Evolutionary conservation across 2,888 invertebrate genomes (phyloP).

Genomic region (Eurytoma californica): DNA sequence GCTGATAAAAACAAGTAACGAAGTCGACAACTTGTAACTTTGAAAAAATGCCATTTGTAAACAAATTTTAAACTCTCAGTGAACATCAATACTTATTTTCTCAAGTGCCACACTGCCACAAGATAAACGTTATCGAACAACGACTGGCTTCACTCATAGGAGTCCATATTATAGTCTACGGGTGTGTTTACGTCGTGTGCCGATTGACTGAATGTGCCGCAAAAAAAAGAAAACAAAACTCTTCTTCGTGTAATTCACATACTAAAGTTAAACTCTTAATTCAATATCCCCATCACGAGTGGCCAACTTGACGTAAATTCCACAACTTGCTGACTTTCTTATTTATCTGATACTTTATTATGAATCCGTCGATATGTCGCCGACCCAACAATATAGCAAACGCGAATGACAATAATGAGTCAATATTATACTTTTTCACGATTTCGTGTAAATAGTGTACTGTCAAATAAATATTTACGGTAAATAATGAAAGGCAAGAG

Average conservation of each 20-base stretch:
- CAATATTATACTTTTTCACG: too few relatives aligned
- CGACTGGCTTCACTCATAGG: slow-evolving; percentile 28
- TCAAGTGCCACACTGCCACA: slow-evolving; percentile 45
- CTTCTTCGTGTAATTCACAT: neutral
- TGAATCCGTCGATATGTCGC: slow-evolving; percentile 29
- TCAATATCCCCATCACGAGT: neutral
- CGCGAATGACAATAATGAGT: slow-evolving; percentile 23
- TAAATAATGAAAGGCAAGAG: too few relatives aligned
- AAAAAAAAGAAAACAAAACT: slow-evolving; percentile 15
- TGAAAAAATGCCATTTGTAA: neutral
- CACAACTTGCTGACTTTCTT: neutral
- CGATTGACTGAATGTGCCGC: slow-evolving; percentile 22
- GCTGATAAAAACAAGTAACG: too few relatives aligned
- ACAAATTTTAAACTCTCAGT: slow-evolving; percentile 42
- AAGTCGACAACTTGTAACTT: neutral
- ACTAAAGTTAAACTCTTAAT: neutral
- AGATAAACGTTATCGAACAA: slow-evolving; percentile 53
- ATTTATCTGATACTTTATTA: slow-evolving; percentile 8
- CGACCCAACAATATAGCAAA: slow-evolving; percentile 21
- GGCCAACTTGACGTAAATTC: neutral
- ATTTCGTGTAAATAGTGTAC: too few relatives aligned
- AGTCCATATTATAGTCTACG: neutral
- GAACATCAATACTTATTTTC: slow-evolving; percentile 37
- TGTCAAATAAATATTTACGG: too few relatives aligned
- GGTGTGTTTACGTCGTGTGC: slow-evolving; percentile 31